These are phyloP conservation scores for Nasonia giraulti DNA, from an alignment of 1,140 invertebrate species.

Conservation along the genomic window DNA sequence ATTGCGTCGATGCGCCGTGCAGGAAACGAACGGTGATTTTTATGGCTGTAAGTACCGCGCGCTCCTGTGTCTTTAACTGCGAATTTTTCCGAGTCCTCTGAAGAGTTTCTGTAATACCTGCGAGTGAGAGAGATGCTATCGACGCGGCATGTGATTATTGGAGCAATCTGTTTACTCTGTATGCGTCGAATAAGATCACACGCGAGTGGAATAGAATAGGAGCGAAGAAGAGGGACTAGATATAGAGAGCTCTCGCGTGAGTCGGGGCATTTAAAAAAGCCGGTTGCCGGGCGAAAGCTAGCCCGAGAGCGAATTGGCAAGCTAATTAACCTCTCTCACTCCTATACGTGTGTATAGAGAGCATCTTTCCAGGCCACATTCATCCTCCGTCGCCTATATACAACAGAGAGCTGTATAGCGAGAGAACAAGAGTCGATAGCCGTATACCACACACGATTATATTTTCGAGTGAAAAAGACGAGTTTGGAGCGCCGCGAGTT, in stretches of 20 bases:
- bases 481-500: neutral
- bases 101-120: neutral
- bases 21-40: neutral
- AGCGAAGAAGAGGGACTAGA: neutral
- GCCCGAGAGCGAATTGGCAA: slow-evolving; percentile 22
- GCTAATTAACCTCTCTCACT: slow-evolving; percentile 38
- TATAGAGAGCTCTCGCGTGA: neutral
- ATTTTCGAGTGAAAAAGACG: too few relatives aligned
- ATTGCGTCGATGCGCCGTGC: neutral
- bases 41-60: neutral
- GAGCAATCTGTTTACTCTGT: neutral
- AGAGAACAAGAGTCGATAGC: too few relatives aligned
- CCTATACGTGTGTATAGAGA: neutral
- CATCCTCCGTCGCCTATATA: too few relatives aligned
- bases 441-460: neutral
- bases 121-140: neutral
- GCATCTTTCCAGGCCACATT: slow-evolving; percentile 34
- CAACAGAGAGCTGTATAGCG: too few relatives aligned
- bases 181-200: neutral
- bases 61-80: neutral
- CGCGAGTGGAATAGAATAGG: neutral
- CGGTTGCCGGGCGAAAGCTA: neutral
- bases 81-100: neutral
- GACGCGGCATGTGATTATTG: neutral
- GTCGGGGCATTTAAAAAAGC: slow-evolving; percentile 10